A percentile compares a stretch with the other conserved stretches of the same genome.
Evolutionary conservation across 2,888 invertebrate species (phyloP).

Genomic region (Lamellibrachia satsuma): DNA sequence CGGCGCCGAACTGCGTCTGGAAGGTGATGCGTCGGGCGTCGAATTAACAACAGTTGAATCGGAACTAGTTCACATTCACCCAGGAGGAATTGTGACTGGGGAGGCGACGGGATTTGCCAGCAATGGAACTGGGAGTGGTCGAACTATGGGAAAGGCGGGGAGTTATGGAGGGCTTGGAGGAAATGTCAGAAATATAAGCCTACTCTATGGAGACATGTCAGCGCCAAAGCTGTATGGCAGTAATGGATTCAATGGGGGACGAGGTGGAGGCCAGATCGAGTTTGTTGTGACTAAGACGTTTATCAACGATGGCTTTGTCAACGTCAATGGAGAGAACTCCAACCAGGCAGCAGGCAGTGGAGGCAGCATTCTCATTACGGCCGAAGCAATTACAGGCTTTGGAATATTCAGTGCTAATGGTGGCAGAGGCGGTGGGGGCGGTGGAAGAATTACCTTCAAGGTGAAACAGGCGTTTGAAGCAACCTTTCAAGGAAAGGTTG

Average conservation of each 20-base stretch:
- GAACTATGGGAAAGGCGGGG: conserved; percentile 40
- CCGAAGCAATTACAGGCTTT: background rate
- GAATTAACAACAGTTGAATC: conserved; percentile 44
- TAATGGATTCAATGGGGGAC: conserved; percentile 29
- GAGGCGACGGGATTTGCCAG: conserved; percentile 43
- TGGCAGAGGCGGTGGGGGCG: background rate
- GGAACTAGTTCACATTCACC: conserved; percentile 41
- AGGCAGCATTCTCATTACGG: background rate
- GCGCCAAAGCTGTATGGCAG: conserved; percentile 48
- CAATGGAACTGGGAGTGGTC: conserved; percentile 42
- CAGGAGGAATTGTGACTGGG: conserved; percentile 44
- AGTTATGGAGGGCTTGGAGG: conserved; percentile 46
- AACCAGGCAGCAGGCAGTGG: background rate
- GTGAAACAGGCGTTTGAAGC: background rate
- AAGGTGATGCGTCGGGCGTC: conserved; percentile 42
- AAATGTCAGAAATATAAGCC: conserved; percentile 33
- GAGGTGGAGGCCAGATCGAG: conserved; percentile 41
- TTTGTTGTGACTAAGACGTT: background rate
- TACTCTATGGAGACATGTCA: conserved; percentile 44
- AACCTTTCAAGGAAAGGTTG: background rate
- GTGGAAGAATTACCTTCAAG: background rate
- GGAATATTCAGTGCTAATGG: background rate
- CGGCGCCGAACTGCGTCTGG: conserved; percentile 43
- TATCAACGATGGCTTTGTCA: background rate
- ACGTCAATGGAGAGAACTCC: background rate